These are phyloP conservation scores for Pedicia rivosa DNA, from an alignment of 2,888 invertebrate species.

Conservation along the genomic window DNA sequence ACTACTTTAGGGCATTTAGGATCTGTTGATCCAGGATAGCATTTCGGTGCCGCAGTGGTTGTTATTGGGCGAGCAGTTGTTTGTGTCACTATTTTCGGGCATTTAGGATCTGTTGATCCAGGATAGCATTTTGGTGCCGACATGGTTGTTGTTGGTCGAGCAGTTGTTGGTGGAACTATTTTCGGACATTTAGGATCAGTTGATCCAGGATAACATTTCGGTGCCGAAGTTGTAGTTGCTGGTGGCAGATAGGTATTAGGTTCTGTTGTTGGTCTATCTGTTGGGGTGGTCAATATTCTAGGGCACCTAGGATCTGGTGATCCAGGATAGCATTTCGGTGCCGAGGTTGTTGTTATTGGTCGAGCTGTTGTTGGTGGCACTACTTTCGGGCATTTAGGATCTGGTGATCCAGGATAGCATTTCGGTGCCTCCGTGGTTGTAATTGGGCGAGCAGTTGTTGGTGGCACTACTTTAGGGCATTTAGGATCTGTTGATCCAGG, in stretches of 20 bases:
- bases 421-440: slow-evolving; percentile 17
- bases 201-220: slow-evolving; percentile 22
- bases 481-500: slow-evolving; percentile 1
- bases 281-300: slow-evolving; percentile 13
- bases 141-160: not conserved
- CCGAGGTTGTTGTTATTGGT: slow-evolving; percentile 17
- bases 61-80: slow-evolving; percentile 3
- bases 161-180: not conserved
- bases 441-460: slow-evolving; percentile 18
- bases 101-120: slow-evolving; percentile 15
- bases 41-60: slow-evolving; percentile 10
- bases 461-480: no score
- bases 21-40: slow-evolving; percentile 15
- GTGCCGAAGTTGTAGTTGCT: slow-evolving; percentile 13
- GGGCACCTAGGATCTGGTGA: not conserved
- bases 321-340: slow-evolving; percentile 25
- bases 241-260: slow-evolving; percentile 22
- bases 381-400: slow-evolving; percentile 23
- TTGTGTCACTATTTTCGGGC: slow-evolving; percentile 6
- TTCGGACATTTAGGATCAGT: slow-evolving; percentile 21
- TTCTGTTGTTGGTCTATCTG: slow-evolving; percentile 22
- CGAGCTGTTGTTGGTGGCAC: no score
- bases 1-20: slow-evolving; percentile 12
- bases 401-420: slow-evolving; percentile 24
- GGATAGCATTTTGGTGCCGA: slow-evolving; percentile 13